Percentiles rank a stretch among this genome's conserved stretches.
Conservation (phyloP, 2,888 invertebrate species). For the Sminthurides aquaticus region DNA sequence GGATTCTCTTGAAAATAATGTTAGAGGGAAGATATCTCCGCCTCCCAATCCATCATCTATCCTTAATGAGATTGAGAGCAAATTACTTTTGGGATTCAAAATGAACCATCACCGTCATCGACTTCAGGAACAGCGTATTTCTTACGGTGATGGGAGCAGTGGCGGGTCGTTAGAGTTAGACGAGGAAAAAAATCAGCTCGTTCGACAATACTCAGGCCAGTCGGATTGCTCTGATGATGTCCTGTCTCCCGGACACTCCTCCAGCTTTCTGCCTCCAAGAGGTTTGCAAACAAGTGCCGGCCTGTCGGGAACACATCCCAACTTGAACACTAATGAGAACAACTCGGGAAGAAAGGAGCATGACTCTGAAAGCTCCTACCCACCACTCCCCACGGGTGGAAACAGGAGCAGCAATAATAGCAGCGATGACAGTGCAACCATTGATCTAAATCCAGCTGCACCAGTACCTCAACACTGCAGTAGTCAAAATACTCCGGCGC, state of each 20-base stretch:
- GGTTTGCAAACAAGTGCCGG: neutral
- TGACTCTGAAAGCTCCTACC: slow-evolving; percentile 1
- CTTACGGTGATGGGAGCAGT: slow-evolving; percentile 2
- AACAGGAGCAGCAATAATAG: neutral
- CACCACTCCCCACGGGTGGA: neutral
- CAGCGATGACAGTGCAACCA: neutral
- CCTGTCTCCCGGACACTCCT: slow-evolving; percentile 1
- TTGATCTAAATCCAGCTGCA: neutral
- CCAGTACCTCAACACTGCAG: neutral
- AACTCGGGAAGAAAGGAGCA: neutral
- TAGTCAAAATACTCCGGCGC: neutral
- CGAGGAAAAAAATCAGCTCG: slow-evolving; percentile 29
- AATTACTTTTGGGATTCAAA: slow-evolving; percentile 7
- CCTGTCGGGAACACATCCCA: neutral
- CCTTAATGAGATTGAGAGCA: slow-evolving; percentile 1
- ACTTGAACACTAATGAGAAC: neutral
- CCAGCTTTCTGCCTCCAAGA: neutral
- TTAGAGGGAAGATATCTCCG: neutral
- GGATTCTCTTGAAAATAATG: neutral
- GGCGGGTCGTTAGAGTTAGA: slow-evolving; percentile 13
- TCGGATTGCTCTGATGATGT: slow-evolving; percentile 31
- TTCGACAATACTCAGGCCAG: slow-evolving; percentile 40
- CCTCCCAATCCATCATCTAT: neutral
- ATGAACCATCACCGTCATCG: neutral
- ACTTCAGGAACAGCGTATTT: neutral